A percentile compares a stretch with the other conserved stretches of the same genome.
These are phyloP conservation scores for Dicaeum eximium DNA, from an alignment of 2,113 vertebrate genomes.

Conservation along the genomic window DNA sequence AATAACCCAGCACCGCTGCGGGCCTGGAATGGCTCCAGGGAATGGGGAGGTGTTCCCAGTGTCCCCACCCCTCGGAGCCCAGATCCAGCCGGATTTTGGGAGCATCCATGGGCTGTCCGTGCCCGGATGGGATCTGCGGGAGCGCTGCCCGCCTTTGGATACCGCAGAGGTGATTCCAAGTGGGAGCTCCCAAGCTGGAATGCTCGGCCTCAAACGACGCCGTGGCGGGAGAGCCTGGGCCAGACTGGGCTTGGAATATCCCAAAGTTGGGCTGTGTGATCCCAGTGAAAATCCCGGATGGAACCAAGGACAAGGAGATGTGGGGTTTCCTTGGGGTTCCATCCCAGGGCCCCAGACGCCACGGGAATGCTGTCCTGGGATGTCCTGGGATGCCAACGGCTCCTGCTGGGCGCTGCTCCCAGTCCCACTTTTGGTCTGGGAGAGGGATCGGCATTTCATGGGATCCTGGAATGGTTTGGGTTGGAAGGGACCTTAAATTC, in stretches of 20 bases:
- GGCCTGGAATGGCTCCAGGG: not conserved
- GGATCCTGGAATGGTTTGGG: not conserved
- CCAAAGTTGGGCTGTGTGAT: too few species aligned
- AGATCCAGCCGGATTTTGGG: rapidly evolving
- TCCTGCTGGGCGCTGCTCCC: not conserved
- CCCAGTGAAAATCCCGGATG: not conserved
- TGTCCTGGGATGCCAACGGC: rapidly evolving
- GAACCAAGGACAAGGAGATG: not conserved
- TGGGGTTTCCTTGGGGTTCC: not conserved
- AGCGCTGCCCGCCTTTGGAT: rapidly evolving
- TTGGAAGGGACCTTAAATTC: not conserved
- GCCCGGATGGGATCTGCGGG: rapidly evolving
- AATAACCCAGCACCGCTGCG: not conserved
- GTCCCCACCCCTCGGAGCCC: not conserved
- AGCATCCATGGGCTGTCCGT: rapidly evolving
- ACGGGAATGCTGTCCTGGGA: rapidly evolving
- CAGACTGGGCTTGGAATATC: not conserved
- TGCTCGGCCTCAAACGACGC: not conserved
- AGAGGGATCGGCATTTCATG: not conserved
- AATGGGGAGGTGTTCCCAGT: not conserved
- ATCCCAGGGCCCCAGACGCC: not conserved
- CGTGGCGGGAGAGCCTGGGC: rapidly evolving
- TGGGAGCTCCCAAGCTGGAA: not conserved
- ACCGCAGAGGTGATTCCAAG: rapidly evolving
- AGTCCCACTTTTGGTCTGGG: not conserved